A percentile compares a stretch with the other conserved stretches of the same genome.
These are phyloP conservation scores for Enteromius treurensis DNA, from an alignment of 2,797 vertebrate genomes.

Conservation along the genomic window DNA sequence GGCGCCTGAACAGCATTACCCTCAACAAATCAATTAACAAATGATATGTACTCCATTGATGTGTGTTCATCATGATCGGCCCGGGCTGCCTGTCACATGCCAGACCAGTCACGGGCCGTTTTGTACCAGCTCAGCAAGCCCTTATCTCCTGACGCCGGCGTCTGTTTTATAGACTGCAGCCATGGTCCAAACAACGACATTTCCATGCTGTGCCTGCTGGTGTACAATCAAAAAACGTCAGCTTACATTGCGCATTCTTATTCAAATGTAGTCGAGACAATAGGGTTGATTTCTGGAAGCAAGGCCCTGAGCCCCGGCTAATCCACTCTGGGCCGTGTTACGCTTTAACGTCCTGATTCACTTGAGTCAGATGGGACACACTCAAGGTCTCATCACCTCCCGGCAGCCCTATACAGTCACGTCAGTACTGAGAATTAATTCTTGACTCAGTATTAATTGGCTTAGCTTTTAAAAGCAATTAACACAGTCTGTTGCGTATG, in stretches of 20 bases:
- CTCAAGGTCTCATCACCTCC: slow-evolving; percentile 36
- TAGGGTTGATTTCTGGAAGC: slow-evolving; percentile 71
- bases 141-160: slow-evolving; percentile 58
- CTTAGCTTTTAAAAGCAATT: slow-evolving; percentile 28
- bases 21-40: slow-evolving; percentile 66
- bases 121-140: slow-evolving; percentile 50
- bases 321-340: slow-evolving; percentile 69
- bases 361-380: slow-evolving; percentile 74
- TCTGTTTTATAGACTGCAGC: slow-evolving; percentile 57
- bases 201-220: slow-evolving; percentile 61
- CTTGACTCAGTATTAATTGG: slow-evolving; percentile 43
- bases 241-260: slow-evolving; percentile 75
- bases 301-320: slow-evolving; percentile 69
- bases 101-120: slow-evolving; percentile 35
- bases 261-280: slow-evolving; percentile 82
- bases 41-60: slow-evolving; percentile 56
- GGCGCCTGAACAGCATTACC: slow-evolving; percentile 52
- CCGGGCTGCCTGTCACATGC: slow-evolving; percentile 22
- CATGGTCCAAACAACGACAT: slow-evolving; percentile 56
- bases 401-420: slow-evolving; percentile 40
- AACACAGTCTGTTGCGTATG: slow-evolving; percentile 36
- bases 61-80: slow-evolving; percentile 50
- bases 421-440: slow-evolving; percentile 45
- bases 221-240: slow-evolving; percentile 62
- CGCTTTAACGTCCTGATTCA: slow-evolving; percentile 71